Conservation (phyloP, 1,140 invertebrate species). For the Leguminivora glycinivorella region DNA sequence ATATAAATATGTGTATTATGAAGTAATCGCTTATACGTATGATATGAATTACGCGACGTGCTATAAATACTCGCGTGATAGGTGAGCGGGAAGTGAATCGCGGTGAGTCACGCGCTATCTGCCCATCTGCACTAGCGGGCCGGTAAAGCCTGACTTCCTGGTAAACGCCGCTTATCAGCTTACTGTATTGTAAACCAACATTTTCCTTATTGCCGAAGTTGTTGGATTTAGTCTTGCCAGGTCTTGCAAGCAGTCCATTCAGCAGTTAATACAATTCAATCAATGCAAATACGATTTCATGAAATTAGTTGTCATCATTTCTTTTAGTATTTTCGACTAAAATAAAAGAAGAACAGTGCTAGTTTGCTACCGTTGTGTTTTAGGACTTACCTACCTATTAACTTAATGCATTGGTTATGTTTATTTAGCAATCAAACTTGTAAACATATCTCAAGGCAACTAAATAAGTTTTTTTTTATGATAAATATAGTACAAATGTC, state of each 20-base stretch:
- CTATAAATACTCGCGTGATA: slow-evolving; percentile 49
- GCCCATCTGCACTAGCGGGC: slow-evolving; percentile 43
- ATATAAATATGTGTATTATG: background rate
- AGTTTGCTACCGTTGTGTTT: too few relatives aligned
- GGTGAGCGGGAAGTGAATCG: slow-evolving; percentile 59
- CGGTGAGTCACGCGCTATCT: slow-evolving; percentile 54
- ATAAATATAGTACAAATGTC: background rate
- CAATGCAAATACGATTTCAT: too few relatives aligned
- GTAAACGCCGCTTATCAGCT: slow-evolving; percentile 10
- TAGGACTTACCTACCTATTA: too few relatives aligned
- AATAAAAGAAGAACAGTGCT: too few relatives aligned
- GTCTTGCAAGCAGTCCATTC: background rate
- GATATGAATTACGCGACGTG: slow-evolving; percentile 10
- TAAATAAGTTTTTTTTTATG: background rate
- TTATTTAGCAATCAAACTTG: too few relatives aligned
- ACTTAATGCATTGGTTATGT: too few relatives aligned
- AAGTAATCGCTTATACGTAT: background rate
- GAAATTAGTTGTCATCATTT: too few relatives aligned
- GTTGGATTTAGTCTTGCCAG: background rate
- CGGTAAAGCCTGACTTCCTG: slow-evolving; percentile 8
- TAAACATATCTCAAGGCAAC: background rate
- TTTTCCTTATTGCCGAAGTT: background rate
- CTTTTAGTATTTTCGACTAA: too few relatives aligned
- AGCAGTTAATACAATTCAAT: too few relatives aligned
- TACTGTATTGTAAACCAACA: background rate